phyloP scores from a whole-genome alignment of 2,113 vertebrate genomes.

The Elachura formosa region DNA sequence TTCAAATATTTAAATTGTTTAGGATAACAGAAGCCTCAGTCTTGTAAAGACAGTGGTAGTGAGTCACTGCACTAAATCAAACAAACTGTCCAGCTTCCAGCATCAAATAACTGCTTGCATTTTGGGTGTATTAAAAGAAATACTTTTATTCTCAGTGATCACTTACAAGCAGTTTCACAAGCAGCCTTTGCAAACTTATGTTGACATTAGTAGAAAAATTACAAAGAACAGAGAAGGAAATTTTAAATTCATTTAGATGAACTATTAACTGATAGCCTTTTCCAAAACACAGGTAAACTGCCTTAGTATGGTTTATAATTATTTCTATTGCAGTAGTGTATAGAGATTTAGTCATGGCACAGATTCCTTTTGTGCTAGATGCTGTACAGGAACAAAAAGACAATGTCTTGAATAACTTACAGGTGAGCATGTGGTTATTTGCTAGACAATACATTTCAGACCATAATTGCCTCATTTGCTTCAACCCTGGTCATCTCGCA shows the following conservation, averaged over 20 bases:
- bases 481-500: neutral
- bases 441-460: neutral
- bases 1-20: neutral
- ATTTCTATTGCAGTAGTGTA: neutral
- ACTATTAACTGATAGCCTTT: neutral
- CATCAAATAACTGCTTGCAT: neutral
- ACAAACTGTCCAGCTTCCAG: neutral
- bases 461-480: neutral
- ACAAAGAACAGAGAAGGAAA: neutral
- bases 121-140: neutral
- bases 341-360: neutral
- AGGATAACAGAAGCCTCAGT: neutral
- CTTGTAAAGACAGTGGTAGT: neutral
- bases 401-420: neutral
- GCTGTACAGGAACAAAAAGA: neutral
- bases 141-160: neutral
- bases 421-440: neutral
- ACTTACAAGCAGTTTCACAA: neutral
- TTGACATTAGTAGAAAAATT: neutral
- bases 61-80: neutral
- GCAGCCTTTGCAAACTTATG: neutral
- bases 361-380: neutral
- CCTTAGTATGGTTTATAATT: neutral
- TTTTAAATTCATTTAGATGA: neutral
- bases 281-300: neutral